Conservation (phyloP, 2,113 vertebrate genomes). For the Grammomys dolichurus region DNA sequence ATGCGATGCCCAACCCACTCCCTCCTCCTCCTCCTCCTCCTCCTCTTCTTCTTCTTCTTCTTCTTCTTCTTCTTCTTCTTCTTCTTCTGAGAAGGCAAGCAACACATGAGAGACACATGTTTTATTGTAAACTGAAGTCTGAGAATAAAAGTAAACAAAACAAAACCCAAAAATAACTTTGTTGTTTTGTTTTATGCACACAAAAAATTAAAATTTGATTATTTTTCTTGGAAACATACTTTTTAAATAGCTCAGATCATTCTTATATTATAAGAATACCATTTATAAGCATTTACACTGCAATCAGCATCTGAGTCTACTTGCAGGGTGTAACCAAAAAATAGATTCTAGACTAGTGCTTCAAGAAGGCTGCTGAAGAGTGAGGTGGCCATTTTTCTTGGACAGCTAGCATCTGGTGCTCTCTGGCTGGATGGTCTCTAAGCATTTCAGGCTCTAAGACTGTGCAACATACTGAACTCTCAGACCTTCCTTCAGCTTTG, state of each 20-base stretch:
- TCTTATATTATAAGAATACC: neutral
- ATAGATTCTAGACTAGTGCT: neutral
- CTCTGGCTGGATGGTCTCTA: neutral
- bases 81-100: neutral
- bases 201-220: neutral
- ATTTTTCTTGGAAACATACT: neutral
- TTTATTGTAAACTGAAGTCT: neutral
- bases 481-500: neutral
- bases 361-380: neutral
- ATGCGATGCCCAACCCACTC: neutral
- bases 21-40: neutral
- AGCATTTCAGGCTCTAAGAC: neutral
- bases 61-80: too few relatives aligned
- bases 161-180: neutral
- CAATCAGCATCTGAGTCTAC: too few relatives aligned
- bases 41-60: too few relatives aligned
- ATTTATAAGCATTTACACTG: neutral
- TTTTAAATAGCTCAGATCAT: neutral
- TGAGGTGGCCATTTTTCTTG: neutral
- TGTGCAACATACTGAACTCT: neutral
- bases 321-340: neutral
- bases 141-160: neutral
- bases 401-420: accelerated
- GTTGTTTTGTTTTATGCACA: neutral
- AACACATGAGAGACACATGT: neutral